Evolutionary conservation across 2,797 vertebrate genomes (phyloP).

Genomic region (Cheirogaleus major): DNA sequence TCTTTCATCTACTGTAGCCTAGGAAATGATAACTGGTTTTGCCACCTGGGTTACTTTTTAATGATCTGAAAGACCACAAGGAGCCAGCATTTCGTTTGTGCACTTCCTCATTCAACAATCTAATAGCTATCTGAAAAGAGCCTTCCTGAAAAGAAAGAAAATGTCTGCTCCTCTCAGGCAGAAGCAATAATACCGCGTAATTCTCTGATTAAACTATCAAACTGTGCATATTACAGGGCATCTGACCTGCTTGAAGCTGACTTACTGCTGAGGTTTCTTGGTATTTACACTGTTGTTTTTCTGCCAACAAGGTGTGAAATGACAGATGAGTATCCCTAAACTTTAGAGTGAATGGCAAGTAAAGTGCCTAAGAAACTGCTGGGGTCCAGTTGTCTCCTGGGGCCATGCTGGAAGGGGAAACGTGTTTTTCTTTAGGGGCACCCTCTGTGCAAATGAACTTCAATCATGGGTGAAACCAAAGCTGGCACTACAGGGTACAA

Average conservation of each 20-base stretch:
- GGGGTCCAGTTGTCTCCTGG: background rate
- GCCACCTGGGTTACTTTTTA: conserved; percentile 80
- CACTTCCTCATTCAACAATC: conserved; percentile 60
- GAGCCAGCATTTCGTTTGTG: conserved; percentile 65
- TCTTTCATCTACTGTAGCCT: conserved; percentile 61
- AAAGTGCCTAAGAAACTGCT: conserved; percentile 1
- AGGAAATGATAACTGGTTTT: conserved; percentile 66
- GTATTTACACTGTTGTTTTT: background rate
- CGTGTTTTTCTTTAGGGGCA: conserved; percentile 16
- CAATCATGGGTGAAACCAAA: background rate
- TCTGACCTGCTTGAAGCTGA: conserved; percentile 12
- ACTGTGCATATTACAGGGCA: background rate
- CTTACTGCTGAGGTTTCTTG: conserved; percentile 53
- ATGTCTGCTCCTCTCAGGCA: conserved; percentile 43
- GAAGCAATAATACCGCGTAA: background rate
- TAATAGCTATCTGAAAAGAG: conserved; percentile 63
- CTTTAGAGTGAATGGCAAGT: background rate
- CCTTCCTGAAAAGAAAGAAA: conserved; percentile 62
- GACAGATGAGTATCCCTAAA: conserved; percentile 13
- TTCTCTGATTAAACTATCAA: conserved; percentile 72
- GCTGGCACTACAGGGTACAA: background rate
- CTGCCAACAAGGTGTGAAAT: conserved; percentile 40
- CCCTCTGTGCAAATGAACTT: conserved; percentile 20
- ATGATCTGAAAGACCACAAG: conserved; percentile 78
- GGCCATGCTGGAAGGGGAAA: background rate